Conservation (phyloP, 2,797 vertebrate genomes). For the Micromesistius poutassou region DNA sequence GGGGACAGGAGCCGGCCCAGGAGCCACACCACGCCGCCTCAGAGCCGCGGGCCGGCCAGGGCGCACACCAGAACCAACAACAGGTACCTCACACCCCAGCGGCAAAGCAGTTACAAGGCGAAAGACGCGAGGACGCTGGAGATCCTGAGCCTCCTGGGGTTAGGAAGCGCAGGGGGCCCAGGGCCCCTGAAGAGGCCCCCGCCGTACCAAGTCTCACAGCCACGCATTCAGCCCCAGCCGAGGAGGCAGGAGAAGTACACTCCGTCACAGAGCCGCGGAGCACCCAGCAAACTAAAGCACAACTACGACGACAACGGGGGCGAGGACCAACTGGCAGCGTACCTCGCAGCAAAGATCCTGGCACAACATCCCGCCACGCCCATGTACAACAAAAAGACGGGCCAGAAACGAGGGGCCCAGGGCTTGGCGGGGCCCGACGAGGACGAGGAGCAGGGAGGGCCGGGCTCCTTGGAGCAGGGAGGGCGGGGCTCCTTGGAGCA, state of each 20-base stretch:
- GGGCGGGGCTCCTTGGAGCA: constrained; percentile 72
- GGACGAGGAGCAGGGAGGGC: constrained; percentile 57
- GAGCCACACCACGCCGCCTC: constrained; percentile 47
- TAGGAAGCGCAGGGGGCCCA: constrained; percentile 67
- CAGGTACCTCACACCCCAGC: constrained; percentile 59
- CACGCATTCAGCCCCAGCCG: constrained; percentile 65
- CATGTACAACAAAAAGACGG: constrained; percentile 35
- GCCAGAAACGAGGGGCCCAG: constrained; percentile 63
- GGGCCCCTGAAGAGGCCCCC: constrained; percentile 71
- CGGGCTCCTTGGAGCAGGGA: constrained; percentile 73
- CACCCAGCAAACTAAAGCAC: constrained; percentile 63
- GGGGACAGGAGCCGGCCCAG: constrained; percentile 53
- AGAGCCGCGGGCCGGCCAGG: constrained; percentile 60
- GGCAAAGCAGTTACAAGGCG: constrained; percentile 61
- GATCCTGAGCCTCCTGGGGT: constrained; percentile 82
- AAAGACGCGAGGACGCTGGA: constrained; percentile 82
- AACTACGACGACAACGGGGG: constrained; percentile 75
- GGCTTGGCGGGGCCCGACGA: constrained; percentile 49
- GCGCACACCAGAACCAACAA: constrained; percentile 65
- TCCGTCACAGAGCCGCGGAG: constrained; percentile 62
- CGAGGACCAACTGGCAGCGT: constrained; percentile 84
- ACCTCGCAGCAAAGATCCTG: constrained; percentile 81
- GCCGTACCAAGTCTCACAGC: constrained; percentile 66
- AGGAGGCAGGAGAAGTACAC: constrained; percentile 62
- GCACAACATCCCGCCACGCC: constrained; percentile 78